Base-by-base conservation (phyloP, 2,113 vertebrate species). In the Dissostichus mawsoni region DNA sequence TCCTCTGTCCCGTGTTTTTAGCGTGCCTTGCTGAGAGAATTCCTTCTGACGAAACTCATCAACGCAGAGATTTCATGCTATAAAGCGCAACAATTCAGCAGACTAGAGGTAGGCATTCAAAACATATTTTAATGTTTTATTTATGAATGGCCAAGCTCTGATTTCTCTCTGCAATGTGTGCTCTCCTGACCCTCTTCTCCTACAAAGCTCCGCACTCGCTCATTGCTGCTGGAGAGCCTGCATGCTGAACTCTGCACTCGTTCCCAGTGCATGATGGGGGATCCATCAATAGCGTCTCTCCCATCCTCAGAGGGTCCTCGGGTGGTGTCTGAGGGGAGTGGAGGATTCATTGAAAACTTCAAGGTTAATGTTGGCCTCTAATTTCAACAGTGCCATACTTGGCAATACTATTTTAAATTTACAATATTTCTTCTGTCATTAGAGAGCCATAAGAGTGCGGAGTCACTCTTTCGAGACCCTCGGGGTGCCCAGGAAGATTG, bases 21-120 rank as follows among this genome's bases (percentile, higher is more conserved):
- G 97, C 90, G 76, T 62, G 90, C 89, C n/a, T 92, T 96, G 64
- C 92, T 98, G 57, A 95, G 95, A 75, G 95, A 97, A 81, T 98
- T 97, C 87, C 95, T 98, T 13, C 90, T 98, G 76, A 95, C 96
- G 71, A 98, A 98, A 85, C 95, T 98, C 72, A 97, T 98, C 92
- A 98, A 98, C 1, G 97, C 97, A 0, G 97, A 98, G 91, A 96
- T 97, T 83, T 97, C 96, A 85, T 97, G 96, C 84, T 97, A 97
- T 82, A 94, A 94, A 76, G 96, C 97, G 36, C 95, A 97, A 74
- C 95, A 94, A 64, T 98, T 98, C 94, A 96, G 95, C 84, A 95
- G 92, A 86, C 91, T 98, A 48, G 96, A 97, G 96, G 97, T 97
- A 88, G 44, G 81, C n/a, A 11, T 11, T 63, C 4, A 57, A 33